Evolutionary conservation across 2,797 vertebrate genomes (phyloP).

Genomic region (Jordanella pulchra): DNA sequence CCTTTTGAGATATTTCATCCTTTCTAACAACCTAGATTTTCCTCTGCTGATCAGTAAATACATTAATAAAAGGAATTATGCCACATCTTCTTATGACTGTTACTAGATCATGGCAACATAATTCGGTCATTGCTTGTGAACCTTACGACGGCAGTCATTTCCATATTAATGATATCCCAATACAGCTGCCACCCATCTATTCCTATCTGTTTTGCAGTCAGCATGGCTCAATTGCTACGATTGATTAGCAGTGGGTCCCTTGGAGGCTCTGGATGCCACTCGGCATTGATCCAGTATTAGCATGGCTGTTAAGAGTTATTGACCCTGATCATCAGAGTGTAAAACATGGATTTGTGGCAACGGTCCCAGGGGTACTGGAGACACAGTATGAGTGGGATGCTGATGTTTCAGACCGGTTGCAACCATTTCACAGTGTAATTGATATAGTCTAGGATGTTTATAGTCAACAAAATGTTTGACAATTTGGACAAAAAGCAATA

Average conservation of each 20-base stretch:
- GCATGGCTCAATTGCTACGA: constrained; percentile 27
- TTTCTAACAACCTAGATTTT: not conserved
- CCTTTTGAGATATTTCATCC: constrained; percentile 18
- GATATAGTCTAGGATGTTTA: not conserved
- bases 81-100: constrained; percentile 9
- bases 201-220: constrained; percentile 26
- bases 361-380: constrained; percentile 13
- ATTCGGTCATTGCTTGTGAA: constrained; percentile 25
- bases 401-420: constrained; percentile 38
- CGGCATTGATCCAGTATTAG: constrained; percentile 60
- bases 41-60: not conserved
- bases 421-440: constrained; percentile 13
- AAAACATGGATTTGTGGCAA: constrained; percentile 41
- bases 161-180: constrained; percentile 30
- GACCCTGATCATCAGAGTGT: constrained; percentile 44
- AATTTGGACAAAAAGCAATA: not conserved
- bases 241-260: constrained; percentile 33
- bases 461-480: not conserved
- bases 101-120: constrained; percentile 17
- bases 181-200: constrained; percentile 13
- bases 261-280: constrained; percentile 34
- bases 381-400: constrained; percentile 19
- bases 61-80: constrained; percentile 1
- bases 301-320: constrained; percentile 47
- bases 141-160: constrained; percentile 35